Evolutionary conservation across 2,113 vertebrate species (phyloP).

Genomic region (Entomyzon cyanotis): DNA sequence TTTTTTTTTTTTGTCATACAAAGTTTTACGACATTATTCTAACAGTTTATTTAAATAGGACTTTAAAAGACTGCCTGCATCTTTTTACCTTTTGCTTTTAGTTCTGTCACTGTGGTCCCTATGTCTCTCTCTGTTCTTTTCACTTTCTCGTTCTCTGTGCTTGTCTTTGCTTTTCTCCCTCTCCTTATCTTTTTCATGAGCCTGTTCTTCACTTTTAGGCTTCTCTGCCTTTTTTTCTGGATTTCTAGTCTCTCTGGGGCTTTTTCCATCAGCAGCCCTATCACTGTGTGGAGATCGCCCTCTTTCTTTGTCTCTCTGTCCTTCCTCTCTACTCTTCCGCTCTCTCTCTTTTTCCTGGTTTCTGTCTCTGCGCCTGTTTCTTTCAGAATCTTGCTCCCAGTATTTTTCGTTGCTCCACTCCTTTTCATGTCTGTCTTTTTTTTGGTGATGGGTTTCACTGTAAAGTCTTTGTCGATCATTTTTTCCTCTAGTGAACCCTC

Average conservation of each 20-base stretch:
- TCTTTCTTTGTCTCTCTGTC: conserved; percentile 81
- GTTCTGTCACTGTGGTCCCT: conserved; percentile 85
- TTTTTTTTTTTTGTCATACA: conserved; percentile 5
- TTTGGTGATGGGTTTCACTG: conserved; percentile 84
- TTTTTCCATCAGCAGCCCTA: conserved; percentile 72
- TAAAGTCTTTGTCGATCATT: conserved; percentile 83
- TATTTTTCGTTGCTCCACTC: conserved; percentile 75
- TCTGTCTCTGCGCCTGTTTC: conserved; percentile 79
- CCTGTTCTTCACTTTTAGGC: conserved; percentile 82
- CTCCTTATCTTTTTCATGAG: conserved; percentile 80
- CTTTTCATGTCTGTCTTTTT: conserved; percentile 86
- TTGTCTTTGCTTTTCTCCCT: conserved; percentile 77
- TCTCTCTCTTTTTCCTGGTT: conserved; percentile 79
- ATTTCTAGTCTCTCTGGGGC: conserved; percentile 72
- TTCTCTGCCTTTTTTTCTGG: conserved; percentile 83
- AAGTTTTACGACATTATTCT: conserved; percentile 52
- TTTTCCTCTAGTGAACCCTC: conserved; percentile 79
- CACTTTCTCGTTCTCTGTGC: conserved; percentile 71
- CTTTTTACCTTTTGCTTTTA: conserved; percentile 82
- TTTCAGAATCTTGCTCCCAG: conserved; percentile 80
- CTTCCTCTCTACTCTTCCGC: conserved; percentile 77
- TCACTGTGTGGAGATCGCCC: conserved; percentile 72
- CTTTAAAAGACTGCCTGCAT: conserved; percentile 48
- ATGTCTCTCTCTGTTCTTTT: conserved; percentile 83
- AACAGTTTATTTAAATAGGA: conserved; percentile 63